Evolutionary conservation across 2,888 invertebrate species (phyloP), one percentile per base, ranked within the genome.

Genomic region (Dynastes grantii): DNA sequence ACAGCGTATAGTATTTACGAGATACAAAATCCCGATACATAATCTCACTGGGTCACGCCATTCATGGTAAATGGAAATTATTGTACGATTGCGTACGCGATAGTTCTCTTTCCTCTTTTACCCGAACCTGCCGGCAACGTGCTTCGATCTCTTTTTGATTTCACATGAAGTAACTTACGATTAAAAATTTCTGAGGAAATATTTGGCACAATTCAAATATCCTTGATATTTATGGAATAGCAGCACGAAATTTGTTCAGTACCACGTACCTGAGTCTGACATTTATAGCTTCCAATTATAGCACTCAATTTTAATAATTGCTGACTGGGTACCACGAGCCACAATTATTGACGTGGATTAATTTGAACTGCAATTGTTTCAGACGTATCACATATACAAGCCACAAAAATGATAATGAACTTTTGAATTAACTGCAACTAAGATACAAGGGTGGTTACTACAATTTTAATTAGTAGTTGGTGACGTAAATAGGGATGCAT

Each of bases 41-140:
- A 76, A 76, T 79, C 78, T 76, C 63, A 75, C 37, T 67, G 37
- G 76, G 76, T 79, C 78, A 79, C 78, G 76, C 76, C 61, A 79
- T 64, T 70, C 58, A 53, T 51, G 58, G 58, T 61, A 73, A 73
- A 73, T 73, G 73, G 73, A 16, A 73, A 40, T 73, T 73, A 71
- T 29, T 71, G 16, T 71, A 51, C 32, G 55, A 71, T 71, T 55
- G 32, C 55, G 37, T 71, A 73, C 73, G 32, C 61, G 73, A 73
- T 73, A 58, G 45, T 61, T 61, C 27, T 40, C 73, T 58, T 40
- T 73, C 73, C 45, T 22, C 16, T 45, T 71, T n/a, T 55, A 2
- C 32, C n/a, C 22, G 32, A 73, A 22, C 45, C 16, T 32, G 22
- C 32, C 5, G 22, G 40, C 13, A 2, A 13, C 29, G 29, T 45